Base-by-base conservation (phyloP, 1,140 invertebrate species). In the Aleiodes sp. region DNA sequence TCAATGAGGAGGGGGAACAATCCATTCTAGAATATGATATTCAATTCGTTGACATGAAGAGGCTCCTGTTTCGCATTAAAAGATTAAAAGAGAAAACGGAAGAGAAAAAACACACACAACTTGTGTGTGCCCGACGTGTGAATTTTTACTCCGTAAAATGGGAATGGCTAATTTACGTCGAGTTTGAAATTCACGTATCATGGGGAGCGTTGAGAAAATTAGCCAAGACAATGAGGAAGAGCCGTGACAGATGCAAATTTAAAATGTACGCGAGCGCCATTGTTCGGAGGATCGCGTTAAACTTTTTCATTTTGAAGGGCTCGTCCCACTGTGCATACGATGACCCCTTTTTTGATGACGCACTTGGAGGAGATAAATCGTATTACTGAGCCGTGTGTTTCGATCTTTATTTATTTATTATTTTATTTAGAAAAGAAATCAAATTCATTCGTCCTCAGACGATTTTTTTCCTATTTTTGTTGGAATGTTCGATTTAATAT, bases 211-310 rank as follows among this genome's bases (percentile, higher is more conserved):
- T 63, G 71, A 19, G 46, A 73, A 79, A 86, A 86, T 86, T 86
- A 86, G 84, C 83, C 79, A 76, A 84, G 75, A 86, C 83, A 85
- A 86, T 78, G 68, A 37, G 57, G 71, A 73, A 76, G n/a, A n/a
- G n/a, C 62, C 76, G 68, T 72, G 74, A 73, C 83, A 86, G 84
- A 86, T 86, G 84, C 81, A 86, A 84, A 86, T 86, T 74, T 67
- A 68, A 73, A 46, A 67, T 28, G 67, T 68, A 79, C 70, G 77
- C 65, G 43, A 21, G 75, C 75, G 75, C 76, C 71, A 75, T 72
- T 73, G 66, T 16, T 68, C 57, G 64, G 73, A 79, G 82, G 82
- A 76, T 84, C 76, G 70, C 46, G 57, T 29, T 28, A 26, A 43
- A 26, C 60, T 79, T 83, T 79, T 74, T 84, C 80, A 77, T 79